A percentile compares a stretch with the other conserved stretches of the same genome.
Evolutionary conservation across 1,140 invertebrate genomes (phyloP).

Genomic region (Pachyrhynchus sulphureomaculatus): DNA sequence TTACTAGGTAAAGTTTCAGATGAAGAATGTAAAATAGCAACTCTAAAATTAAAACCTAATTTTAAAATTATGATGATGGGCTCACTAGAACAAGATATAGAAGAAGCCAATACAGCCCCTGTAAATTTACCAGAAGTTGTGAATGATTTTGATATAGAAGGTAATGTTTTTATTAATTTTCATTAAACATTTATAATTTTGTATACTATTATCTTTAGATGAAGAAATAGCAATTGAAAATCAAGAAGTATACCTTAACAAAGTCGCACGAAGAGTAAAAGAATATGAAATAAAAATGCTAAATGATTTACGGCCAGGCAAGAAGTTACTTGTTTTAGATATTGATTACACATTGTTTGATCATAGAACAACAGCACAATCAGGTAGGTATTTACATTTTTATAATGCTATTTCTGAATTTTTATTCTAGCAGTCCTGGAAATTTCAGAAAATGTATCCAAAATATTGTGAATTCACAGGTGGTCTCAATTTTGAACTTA

Average conservation of each 20-base stretch:
- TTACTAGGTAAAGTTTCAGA: conserved; percentile 74
- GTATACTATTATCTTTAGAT: conserved; percentile 52
- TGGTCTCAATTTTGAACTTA: too few relatives aligned
- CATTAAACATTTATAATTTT: too few relatives aligned
- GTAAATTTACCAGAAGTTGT: conserved; percentile 80
- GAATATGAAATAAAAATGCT: conserved; percentile 84
- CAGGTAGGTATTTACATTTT: background rate
- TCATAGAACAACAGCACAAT: conserved; percentile 69
- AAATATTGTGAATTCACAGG: too few relatives aligned
- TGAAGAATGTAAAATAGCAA: conserved; percentile 69
- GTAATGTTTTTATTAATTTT: background rate
- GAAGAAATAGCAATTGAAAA: conserved; percentile 86
- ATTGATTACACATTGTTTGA: conserved; percentile 98
- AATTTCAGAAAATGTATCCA: too few relatives aligned
- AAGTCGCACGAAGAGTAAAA: conserved; percentile 81
- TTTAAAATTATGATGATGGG: conserved; percentile 98
- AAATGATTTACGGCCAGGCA: conserved; percentile 77
- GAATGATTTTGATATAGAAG: conserved; percentile 82
- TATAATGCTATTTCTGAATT: background rate
- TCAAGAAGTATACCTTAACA: conserved; percentile 64
- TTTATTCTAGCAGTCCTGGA: too few relatives aligned
- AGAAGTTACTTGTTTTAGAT: conserved; percentile 91
- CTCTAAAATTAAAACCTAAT: conserved; percentile 79
- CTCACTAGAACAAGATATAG: conserved; percentile 88
- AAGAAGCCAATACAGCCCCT: conserved; percentile 74